Conservation (phyloP, 2,113 vertebrate genomes). For the Perca schrenkii region DNA sequence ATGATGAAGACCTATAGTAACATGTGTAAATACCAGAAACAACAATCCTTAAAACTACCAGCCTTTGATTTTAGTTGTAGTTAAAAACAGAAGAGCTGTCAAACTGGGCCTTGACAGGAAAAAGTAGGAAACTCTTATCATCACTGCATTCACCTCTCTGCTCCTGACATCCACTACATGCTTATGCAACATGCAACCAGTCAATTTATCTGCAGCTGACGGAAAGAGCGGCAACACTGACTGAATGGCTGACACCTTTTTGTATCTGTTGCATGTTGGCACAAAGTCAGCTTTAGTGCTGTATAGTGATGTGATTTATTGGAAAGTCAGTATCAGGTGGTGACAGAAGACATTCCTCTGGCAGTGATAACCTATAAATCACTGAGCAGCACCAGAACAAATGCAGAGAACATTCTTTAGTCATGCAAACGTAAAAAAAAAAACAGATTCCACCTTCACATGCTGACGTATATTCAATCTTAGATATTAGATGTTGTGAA, state of each 20-base stretch:
- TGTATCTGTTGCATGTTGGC: constrained; percentile 49
- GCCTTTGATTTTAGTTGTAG: constrained; percentile 25
- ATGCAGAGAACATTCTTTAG: constrained; percentile 52
- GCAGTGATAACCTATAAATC: constrained; percentile 59
- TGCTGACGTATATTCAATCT: neutral
- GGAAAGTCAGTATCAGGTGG: constrained; percentile 58
- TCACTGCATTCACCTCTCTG: neutral
- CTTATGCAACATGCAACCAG: neutral
- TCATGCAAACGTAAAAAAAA: constrained; percentile 35
- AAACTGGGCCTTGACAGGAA: neutral
- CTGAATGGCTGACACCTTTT: constrained; percentile 41
- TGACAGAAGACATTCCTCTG: constrained; percentile 67
- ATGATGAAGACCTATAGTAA: constrained; percentile 13
- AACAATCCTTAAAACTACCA: neutral
- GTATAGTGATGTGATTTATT: constrained; percentile 52
- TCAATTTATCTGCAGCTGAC: constrained; percentile 18
- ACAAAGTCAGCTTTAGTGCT: constrained; percentile 23
- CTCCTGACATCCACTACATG: constrained; percentile 13
- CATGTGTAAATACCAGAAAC: neutral
- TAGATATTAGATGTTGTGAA: constrained; percentile 47
- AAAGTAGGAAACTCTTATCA: constrained; percentile 3
- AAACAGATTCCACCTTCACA: constrained; percentile 3
- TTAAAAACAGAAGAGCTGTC: constrained; percentile 42
- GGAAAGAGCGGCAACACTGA: neutral
- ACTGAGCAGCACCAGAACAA: constrained; percentile 46